phyloP scores from a whole-genome alignment of 1,140 invertebrate genomes.

The Drosophila albomicans region DNA sequence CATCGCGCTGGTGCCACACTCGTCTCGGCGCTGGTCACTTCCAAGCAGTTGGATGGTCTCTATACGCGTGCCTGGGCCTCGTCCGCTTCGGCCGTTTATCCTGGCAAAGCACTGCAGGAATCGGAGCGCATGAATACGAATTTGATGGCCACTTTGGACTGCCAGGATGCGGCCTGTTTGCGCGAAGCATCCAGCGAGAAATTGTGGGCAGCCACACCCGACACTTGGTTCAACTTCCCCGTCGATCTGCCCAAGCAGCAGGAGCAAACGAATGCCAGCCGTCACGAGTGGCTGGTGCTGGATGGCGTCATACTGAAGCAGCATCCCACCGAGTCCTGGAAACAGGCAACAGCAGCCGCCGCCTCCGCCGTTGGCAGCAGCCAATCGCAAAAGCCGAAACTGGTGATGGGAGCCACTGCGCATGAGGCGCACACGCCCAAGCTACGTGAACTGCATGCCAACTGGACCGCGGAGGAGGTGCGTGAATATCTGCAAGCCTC shows the following conservation, averaged over 20 bases:
- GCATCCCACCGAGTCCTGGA: constrained; percentile 88
- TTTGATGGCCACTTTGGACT: constrained; percentile 86
- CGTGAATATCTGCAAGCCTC: constrained; percentile 88
- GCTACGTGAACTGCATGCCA: constrained; percentile 86
- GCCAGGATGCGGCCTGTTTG: constrained; percentile 87
- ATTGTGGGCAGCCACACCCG: constrained; percentile 88
- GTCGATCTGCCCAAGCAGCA: constrained; percentile 87
- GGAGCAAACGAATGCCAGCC: constrained; percentile 84
- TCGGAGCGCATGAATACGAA: constrained; percentile 87
- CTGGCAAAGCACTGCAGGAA: constrained; percentile 87
- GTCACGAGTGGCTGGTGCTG: constrained; percentile 91
- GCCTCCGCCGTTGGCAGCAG: constrained; percentile 51
- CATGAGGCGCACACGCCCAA: constrained; percentile 88
- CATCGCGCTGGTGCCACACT: constrained; percentile 92
- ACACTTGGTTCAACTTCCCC: constrained; percentile 88
- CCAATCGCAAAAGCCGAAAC: constrained; percentile 84
- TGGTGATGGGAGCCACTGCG: constrained; percentile 90
- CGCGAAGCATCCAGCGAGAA: constrained; percentile 87
- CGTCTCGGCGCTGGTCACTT: constrained; percentile 89
- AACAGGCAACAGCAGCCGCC: constrained; percentile 51
- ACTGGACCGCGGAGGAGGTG: constrained; percentile 88
- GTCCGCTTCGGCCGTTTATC: constrained; percentile 89
- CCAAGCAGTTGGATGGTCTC: constrained; percentile 86
- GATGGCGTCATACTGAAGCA: constrained; percentile 89
- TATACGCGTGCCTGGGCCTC: constrained; percentile 91